Base-by-base conservation (phyloP, 1,140 invertebrate genomes). In the Brevipalpus yothersi region DNA sequence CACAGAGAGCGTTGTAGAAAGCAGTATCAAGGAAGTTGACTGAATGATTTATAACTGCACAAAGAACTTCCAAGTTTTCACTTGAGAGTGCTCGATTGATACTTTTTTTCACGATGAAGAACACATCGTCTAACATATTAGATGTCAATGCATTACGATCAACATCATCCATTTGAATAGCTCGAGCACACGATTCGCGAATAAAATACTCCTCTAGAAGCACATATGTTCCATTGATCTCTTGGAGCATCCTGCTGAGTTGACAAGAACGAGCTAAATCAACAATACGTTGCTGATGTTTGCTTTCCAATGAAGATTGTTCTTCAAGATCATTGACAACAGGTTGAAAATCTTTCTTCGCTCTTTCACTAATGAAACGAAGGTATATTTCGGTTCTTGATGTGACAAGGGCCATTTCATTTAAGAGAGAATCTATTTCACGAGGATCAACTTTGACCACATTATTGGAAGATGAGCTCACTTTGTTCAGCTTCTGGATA, bases 91-190 rank as follows among this genome's bases (percentile, higher is more conserved):
- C 82, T 60, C 93, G 80, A 66, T 85, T 80, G 42, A 96, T 83
- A 68, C 87, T 91, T 74, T 98, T 97, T 65, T 90, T 85, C 0
- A 96, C 80, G 63, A 99, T 92, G 69, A 92, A 99, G 71, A 97
- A 97, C 4, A 94, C 82, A 75, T 98, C 92, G 72, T 99, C 94
- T 0, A 98, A 82, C 75, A 98, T 82, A 65, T 85, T 92, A 0
- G 91, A 93, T 4, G 81, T 86, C 61, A 83, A 76, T 58, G 75
- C 74, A 56, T 77, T 74, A 43, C 82, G 70, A 0, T 74, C 75
- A 23, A 62, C 39, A 13, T 54, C 21, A 58, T 64, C 63, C n/a
- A 60, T 40, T 42, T 58, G 54, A 61, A 65, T 61, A 59, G 72
- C 74, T 72, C 97, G 98, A 41, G 82, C 78, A 0, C 96, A 83